Base-by-base conservation (phyloP, 2,888 invertebrate genomes). In the Lepidocyrtoides sp. region DNA sequence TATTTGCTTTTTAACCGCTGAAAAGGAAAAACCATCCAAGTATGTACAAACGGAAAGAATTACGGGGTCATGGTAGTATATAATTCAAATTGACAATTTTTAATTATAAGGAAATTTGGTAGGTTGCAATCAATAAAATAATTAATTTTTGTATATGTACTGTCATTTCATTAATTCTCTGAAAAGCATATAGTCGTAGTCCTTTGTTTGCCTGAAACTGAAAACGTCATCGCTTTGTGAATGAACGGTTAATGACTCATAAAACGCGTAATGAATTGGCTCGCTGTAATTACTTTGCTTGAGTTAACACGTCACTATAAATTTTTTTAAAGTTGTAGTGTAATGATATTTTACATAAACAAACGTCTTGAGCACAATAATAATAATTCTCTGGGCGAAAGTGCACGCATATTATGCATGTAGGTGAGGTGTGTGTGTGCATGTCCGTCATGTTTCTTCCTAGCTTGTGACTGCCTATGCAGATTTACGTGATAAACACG, bases 271-370 rank as follows among this genome's bases (percentile, higher is more conserved):
- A 69, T 69, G 36, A 69, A 69, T 69, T 69, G 36, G 7, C 32
- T 69, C 36, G 48, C 48, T 48, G 32, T 69, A 69, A 69, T 69
- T 69, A 17, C 66, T 32, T 32, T n/a, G 36, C 8, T 32, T 2
- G n/a, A 66, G 29, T 29, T 32, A 66, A 32, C 63, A 66, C 63
- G 26, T n/a, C 63, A 32, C 32, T 7, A 63, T 7, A 63, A 63
- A 63, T 63, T 63, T 14, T 29, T 10, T 60, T 23, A 12, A 26
- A 17, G 17, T n/a, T 48, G 48, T 17, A 12, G 26, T 48, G 23
- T 75, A 75, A 75, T 75, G 48, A 44, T 12, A 29, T 54, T 79
- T 79, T 79, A 54, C 48, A 17, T 57, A 69, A 69, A 69, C 66
- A 69, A 69, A 69, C n/a, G 29, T 29, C 36, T n/a, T 29, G 36